phyloP scores from a whole-genome alignment of 2,113 vertebrate genomes.

The Elgaria multicarinata region DNA sequence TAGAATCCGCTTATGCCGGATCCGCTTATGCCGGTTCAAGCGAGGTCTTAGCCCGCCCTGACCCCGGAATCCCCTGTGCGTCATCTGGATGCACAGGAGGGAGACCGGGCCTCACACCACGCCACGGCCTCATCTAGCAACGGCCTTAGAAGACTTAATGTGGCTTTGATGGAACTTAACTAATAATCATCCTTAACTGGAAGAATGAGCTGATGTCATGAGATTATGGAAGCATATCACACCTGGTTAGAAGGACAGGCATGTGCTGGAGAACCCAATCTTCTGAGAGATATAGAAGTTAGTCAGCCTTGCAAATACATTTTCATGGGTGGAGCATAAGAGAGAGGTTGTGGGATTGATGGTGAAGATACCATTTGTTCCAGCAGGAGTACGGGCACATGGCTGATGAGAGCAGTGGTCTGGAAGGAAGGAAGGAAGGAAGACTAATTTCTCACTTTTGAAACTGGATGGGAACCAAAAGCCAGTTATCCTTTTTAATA shows the following conservation, averaged over 20 bases:
- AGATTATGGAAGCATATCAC: not conserved
- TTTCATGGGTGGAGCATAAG: not conserved
- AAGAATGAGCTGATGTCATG: not conserved
- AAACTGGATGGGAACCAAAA: too few relatives aligned
- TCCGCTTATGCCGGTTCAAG: too few relatives aligned
- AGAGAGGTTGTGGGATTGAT: not conserved
- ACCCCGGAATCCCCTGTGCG: too few relatives aligned
- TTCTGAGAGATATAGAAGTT: not conserved
- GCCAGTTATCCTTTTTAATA: too few relatives aligned
- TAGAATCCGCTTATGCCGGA: too few relatives aligned
- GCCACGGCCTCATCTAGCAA: too few relatives aligned
- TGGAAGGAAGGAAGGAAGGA: too few relatives aligned
- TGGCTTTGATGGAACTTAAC: not conserved
- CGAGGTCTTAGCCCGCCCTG: too few relatives aligned
- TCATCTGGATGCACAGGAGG: too few relatives aligned
- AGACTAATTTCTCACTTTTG: too few relatives aligned
- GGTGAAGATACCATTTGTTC: not conserved
- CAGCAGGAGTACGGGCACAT: not conserved
- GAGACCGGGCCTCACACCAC: too few relatives aligned
- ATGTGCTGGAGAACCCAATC: not conserved
- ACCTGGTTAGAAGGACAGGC: not conserved
- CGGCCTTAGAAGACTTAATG: not conserved
- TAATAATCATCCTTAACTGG: not conserved
- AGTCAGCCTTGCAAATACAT: not conserved
- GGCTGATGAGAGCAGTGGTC: not conserved